phyloP scores from a whole-genome alignment of 2,888 invertebrate species.

The Nephrotoma appendiculata region DNA sequence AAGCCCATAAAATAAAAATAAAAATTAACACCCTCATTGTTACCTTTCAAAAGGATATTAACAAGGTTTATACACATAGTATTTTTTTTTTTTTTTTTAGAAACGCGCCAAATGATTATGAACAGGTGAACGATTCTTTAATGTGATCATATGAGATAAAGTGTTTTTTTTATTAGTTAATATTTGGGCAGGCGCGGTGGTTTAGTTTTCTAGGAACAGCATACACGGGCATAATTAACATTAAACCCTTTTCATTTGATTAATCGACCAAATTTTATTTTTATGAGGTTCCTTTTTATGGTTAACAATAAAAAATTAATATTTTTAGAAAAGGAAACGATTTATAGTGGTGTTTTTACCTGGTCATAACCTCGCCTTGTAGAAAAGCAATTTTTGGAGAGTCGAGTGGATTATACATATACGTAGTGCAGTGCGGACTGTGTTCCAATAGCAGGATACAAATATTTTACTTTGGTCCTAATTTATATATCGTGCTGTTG shows the following conservation, averaged over 20 bases:
- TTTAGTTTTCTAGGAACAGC: background rate
- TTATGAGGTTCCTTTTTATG: background rate
- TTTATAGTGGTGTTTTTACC: no score
- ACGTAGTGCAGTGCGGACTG: no score
- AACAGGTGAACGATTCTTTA: background rate
- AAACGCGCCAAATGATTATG: background rate
- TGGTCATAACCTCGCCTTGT: no score
- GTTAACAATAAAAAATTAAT: background rate
- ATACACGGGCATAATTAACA: background rate
- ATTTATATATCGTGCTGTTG: no score
- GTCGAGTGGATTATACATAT: no score
- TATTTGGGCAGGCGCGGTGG: background rate
- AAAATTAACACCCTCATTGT: background rate
- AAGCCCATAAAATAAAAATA: background rate
- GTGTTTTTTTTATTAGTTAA: background rate
- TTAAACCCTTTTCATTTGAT: background rate
- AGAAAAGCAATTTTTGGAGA: no score
- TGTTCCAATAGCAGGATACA: no score
- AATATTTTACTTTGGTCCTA: no score
- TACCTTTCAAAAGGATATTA: background rate
- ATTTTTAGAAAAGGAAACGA: no score
- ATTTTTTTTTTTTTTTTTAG: background rate
- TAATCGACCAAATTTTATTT: background rate
- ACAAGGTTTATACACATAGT: background rate
- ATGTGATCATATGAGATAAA: background rate